phyloP scores from a whole-genome alignment of 2,797 vertebrate species.

The Sebastes matsubarae region DNA sequence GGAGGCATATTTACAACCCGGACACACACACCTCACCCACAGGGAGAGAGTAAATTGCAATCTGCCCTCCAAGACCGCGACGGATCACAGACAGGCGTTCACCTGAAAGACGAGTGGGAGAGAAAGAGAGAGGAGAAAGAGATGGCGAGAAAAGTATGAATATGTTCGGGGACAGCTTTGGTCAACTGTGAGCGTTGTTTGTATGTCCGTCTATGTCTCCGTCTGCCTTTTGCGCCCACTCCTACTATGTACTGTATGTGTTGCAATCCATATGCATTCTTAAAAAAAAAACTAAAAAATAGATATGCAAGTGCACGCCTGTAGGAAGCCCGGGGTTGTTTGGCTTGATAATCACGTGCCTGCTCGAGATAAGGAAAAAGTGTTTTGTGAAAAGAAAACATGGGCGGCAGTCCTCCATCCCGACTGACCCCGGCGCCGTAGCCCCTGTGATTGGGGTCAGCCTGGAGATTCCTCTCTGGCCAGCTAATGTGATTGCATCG shows the following conservation, averaged over 20 bases:
- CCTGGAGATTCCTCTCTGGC: conserved; percentile 91
- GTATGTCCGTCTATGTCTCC: neutral
- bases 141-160: conserved; percentile 51
- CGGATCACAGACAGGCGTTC: conserved; percentile 65
- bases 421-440: conserved; percentile 74
- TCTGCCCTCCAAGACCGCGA: conserved; percentile 78
- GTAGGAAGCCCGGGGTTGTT: conserved; percentile 68
- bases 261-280: conserved; percentile 46
- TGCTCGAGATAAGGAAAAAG: conserved; percentile 80
- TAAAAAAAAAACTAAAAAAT: conserved; percentile 5
- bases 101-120: conserved; percentile 66
- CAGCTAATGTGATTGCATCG: conserved; percentile 97
- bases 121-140: conserved; percentile 29
- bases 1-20: conserved; percentile 95
- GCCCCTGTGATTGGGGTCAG: conserved; percentile 92
- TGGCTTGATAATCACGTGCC: conserved; percentile 83
- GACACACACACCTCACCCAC: conserved; percentile 89
- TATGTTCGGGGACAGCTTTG: conserved; percentile 43
- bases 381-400: conserved; percentile 83
- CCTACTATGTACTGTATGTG: conserved; percentile 10
- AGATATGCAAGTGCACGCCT: conserved; percentile 65
- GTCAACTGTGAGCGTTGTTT: conserved; percentile 53
- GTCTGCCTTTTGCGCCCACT: conserved; percentile 2
- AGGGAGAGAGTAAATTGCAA: conserved; percentile 94
- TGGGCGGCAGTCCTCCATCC: conserved; percentile 69